A percentile compares a stretch with the other conserved stretches of the same genome.
Evolutionary conservation across 2,797 vertebrate genomes (phyloP).

Genomic region (Galago senegalensis): DNA sequence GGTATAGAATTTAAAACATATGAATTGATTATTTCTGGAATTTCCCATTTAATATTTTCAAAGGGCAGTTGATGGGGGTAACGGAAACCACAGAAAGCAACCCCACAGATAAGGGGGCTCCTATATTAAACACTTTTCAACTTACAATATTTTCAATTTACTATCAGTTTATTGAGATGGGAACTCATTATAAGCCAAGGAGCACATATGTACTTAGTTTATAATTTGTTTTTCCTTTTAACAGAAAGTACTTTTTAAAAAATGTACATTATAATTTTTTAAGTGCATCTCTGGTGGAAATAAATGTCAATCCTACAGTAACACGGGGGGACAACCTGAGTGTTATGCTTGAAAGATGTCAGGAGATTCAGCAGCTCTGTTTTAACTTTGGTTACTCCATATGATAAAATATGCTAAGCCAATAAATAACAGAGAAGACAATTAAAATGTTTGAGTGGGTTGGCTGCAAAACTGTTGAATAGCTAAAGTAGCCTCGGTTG

Average conservation of each 20-base stretch:
- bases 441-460: not conserved
- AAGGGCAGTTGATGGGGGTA: not conserved
- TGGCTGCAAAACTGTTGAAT: constrained; percentile 10
- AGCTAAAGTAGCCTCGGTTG: not conserved
- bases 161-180: not conserved
- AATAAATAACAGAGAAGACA: constrained; percentile 24
- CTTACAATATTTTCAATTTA: not conserved
- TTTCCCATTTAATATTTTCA: not conserved
- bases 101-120: not conserved
- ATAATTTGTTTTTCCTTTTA: not conserved
- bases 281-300: not conserved
- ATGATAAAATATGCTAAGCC: not conserved
- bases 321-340: not conserved
- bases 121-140: not conserved
- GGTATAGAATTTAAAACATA: not conserved
- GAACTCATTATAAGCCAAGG: not conserved
- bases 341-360: not conserved
- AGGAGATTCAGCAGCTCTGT: not conserved
- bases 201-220: not conserved
- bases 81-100: not conserved
- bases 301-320: not conserved
- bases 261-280: constrained; percentile 7
- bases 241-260: not conserved
- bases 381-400: constrained; percentile 4
- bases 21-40: not conserved